Conservation (phyloP, 2,797 vertebrate genomes). For the Leptodactylus fallax region DNA sequence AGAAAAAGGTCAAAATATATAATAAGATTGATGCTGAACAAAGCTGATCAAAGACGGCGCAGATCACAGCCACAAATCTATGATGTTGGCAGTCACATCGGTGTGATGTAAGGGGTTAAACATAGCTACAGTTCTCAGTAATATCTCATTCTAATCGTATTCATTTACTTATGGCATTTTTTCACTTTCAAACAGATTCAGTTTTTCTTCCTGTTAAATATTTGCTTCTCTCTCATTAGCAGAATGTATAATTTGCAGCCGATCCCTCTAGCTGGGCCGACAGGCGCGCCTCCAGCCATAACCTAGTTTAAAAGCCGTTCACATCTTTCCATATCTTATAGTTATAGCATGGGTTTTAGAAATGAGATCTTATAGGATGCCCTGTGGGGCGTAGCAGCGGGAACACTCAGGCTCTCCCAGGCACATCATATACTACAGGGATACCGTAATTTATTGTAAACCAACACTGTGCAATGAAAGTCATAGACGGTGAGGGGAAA, state of each 20-base stretch:
- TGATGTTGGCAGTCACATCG: not conserved
- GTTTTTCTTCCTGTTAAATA: slow-evolving; percentile 49
- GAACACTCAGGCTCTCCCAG: not conserved
- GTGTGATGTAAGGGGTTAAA: not conserved
- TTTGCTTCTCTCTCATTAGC: slow-evolving; percentile 55
- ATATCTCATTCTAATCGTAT: slow-evolving; percentile 19
- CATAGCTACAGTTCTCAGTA: not conserved
- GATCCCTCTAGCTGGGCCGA: slow-evolving; percentile 66
- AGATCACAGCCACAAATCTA: too few species aligned
- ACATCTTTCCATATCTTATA: slow-evolving; percentile 59
- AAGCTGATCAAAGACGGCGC: not conserved
- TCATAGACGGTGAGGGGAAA: not conserved
- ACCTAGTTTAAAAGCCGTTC: slow-evolving; percentile 73
- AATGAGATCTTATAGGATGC: slow-evolving; percentile 70
- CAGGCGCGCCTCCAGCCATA: slow-evolving; percentile 68
- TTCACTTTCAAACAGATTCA: slow-evolving; percentile 22
- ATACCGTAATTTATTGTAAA: slow-evolving; percentile 20
- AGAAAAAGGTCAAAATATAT: not conserved
- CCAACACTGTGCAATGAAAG: slow-evolving; percentile 2
- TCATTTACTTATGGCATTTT: slow-evolving; percentile 1
- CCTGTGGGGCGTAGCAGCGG: slow-evolving; percentile 52
- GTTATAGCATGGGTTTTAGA: slow-evolving; percentile 69
- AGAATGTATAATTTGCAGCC: slow-evolving; percentile 47
- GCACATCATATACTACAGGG: not conserved
- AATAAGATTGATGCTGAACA: not conserved